A percentile compares a stretch with the other conserved stretches of the same genome.
These are phyloP conservation scores for Perithous albicinctus DNA, from an alignment of 2,888 invertebrate genomes.

Conservation along the genomic window DNA sequence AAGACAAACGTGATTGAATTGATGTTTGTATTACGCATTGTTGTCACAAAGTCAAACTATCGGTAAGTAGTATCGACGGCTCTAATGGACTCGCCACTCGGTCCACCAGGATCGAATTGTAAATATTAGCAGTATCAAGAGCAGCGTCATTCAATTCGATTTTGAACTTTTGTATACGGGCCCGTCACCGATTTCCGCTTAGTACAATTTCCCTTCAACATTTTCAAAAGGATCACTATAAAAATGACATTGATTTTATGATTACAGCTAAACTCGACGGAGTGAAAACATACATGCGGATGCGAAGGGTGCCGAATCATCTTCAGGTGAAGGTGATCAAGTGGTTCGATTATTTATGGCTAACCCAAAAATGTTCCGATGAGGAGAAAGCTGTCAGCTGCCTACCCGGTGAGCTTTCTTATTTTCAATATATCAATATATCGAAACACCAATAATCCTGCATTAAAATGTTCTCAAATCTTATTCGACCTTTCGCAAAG, in stretches of 20 bases:
- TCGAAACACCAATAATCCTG: no score
- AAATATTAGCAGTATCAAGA: conserved; percentile 40
- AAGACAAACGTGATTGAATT: conserved; percentile 26
- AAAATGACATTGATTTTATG: conserved; percentile 26
- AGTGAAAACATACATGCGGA: conserved; percentile 99
- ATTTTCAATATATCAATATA: no score
- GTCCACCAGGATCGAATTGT: conserved; percentile 22
- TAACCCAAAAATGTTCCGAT: conserved; percentile 99
- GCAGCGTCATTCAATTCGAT: neutral
- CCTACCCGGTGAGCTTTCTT: conserved; percentile 88
- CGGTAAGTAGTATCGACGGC: conserved; percentile 9
- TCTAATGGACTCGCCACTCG: conserved; percentile 53
- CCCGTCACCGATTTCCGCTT: neutral
- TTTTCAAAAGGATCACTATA: neutral
- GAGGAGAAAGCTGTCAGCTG: conserved; percentile 98
- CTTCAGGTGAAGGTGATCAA: conserved; percentile 99
- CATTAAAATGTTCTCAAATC: neutral
- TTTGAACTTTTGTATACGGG: neutral
- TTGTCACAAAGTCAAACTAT: no score
- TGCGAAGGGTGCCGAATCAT: conserved; percentile 97
- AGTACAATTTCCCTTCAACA: neutral
- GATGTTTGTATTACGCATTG: conserved; percentile 7
- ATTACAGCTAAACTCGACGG: conserved; percentile 98
- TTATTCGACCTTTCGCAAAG: no score
- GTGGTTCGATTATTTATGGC: conserved; percentile 99